These are phyloP conservation scores for Cerceris rybyensis DNA, from an alignment of 2,888 invertebrate species.

Conservation along the genomic window DNA sequence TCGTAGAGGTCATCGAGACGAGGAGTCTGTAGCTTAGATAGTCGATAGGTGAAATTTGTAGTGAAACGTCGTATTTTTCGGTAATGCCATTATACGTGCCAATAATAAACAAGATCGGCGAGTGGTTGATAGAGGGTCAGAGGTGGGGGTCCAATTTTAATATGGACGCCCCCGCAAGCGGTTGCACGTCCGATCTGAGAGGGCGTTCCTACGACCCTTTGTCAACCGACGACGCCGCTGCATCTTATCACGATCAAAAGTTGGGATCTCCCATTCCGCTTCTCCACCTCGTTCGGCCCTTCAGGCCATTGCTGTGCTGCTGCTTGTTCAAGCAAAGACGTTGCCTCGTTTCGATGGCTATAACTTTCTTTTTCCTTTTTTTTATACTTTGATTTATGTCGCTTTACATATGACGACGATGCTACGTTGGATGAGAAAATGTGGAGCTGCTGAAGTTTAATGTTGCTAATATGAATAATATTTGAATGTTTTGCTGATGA, in stretches of 20 bases:
- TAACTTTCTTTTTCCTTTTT: slow-evolving; percentile 70
- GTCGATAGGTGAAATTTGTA: slow-evolving; percentile 20
- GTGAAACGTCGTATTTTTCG: slow-evolving; percentile 56
- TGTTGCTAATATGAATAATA: no score
- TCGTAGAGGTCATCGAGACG: not conserved
- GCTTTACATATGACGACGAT: slow-evolving; percentile 54
- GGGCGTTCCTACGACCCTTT: slow-evolving; percentile 79
- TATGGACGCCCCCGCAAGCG: slow-evolving; percentile 79
- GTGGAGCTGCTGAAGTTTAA: no score
- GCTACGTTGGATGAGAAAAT: slow-evolving; percentile 23
- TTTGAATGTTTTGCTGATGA: not conserved
- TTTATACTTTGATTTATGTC: slow-evolving; percentile 60
- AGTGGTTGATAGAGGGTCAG: slow-evolving; percentile 55
- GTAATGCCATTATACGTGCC: slow-evolving; percentile 55
- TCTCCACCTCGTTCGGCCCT: slow-evolving; percentile 64
- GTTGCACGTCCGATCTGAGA: slow-evolving; percentile 75
- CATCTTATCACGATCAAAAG: slow-evolving; percentile 77
- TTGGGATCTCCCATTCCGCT: slow-evolving; percentile 69
- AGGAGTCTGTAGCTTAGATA: not conserved
- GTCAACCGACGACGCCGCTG: slow-evolving; percentile 79
- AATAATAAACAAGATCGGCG: slow-evolving; percentile 72
- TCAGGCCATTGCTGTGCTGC: slow-evolving; percentile 67
- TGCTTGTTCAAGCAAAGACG: slow-evolving; percentile 69
- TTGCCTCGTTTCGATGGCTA: slow-evolving; percentile 63
- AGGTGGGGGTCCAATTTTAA: slow-evolving; percentile 71